These are phyloP conservation scores for Megalops cyprinoides DNA, from an alignment of 2,797 vertebrate genomes.

Conservation along the genomic window DNA sequence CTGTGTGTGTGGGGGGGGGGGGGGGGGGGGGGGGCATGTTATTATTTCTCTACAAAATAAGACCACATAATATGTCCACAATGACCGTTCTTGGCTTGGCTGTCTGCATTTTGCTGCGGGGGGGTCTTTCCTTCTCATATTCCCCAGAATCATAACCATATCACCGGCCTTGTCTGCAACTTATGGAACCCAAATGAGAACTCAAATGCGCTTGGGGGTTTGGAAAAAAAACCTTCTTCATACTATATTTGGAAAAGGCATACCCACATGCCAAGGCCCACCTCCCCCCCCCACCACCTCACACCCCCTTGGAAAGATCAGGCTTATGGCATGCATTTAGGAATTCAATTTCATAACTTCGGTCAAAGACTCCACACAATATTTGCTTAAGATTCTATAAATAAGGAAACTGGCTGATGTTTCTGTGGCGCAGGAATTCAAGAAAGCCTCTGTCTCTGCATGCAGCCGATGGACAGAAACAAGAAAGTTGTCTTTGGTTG, in stretches of 20 bases:
- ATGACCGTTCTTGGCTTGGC: too few relatives aligned
- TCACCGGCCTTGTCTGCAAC: neutral
- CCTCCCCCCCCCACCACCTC: neutral
- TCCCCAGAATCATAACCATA: too few relatives aligned
- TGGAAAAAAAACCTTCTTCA: neutral
- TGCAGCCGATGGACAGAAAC: neutral
- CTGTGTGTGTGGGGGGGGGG: too few relatives aligned
- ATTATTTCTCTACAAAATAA: too few relatives aligned
- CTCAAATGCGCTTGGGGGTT: neutral
- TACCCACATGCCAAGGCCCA: neutral
- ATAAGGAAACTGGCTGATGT: slow-evolving; percentile 5
- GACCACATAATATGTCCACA: too few relatives aligned
- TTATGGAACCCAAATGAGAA: neutral
- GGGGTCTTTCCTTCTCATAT: too few relatives aligned
- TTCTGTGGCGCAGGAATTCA: neutral
- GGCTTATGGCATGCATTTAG: neutral
- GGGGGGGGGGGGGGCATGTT: too few relatives aligned
- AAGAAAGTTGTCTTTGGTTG: neutral
- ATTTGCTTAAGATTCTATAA: neutral
- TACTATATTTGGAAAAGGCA: neutral
- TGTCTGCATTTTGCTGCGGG: too few relatives aligned
- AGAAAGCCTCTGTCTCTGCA: neutral
- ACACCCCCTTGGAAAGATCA: neutral
- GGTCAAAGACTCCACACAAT: neutral
- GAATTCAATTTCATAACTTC: neutral